These are phyloP conservation scores for Chloroclystis v-ata DNA, from an alignment of 2,888 invertebrate species.

Conservation along the genomic window DNA sequence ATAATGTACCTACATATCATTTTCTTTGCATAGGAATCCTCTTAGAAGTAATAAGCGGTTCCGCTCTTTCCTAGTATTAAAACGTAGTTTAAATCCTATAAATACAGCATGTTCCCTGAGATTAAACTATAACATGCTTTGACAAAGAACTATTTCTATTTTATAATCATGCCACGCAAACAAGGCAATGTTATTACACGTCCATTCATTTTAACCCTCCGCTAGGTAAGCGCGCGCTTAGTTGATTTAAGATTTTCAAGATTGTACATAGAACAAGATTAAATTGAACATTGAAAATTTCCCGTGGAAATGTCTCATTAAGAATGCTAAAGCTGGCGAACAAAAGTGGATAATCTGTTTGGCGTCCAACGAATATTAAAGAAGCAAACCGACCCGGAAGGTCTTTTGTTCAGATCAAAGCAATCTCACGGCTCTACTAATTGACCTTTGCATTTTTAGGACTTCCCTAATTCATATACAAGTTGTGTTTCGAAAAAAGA, in stretches of 20 bases:
- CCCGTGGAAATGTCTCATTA: conserved; percentile 59
- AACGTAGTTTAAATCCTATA: no score
- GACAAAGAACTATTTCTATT: no score
- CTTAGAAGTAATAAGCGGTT: no score
- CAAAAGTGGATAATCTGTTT: conserved; percentile 71
- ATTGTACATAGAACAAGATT: conserved; percentile 37
- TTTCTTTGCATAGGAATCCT: no score
- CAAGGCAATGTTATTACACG: no score
- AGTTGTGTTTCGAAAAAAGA: background rate
- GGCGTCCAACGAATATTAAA: conserved; percentile 64
- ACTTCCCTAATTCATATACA: conserved; percentile 29
- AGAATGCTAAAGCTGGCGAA: conserved; percentile 64
- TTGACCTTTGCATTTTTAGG: conserved; percentile 65
- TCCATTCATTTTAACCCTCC: no score
- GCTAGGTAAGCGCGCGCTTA: no score
- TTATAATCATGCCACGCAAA: no score
- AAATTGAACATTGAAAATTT: conserved; percentile 50
- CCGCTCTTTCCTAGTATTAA: no score
- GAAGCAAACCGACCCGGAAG: conserved; percentile 55
- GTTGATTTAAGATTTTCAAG: background rate
- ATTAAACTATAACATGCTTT: no score
- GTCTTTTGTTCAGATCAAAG: conserved; percentile 67
- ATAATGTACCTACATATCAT: no score
- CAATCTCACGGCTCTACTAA: conserved; percentile 55
- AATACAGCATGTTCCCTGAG: no score